Conservation (phyloP, 2,888 invertebrate genomes). For the Ectemnius continuus region DNA sequence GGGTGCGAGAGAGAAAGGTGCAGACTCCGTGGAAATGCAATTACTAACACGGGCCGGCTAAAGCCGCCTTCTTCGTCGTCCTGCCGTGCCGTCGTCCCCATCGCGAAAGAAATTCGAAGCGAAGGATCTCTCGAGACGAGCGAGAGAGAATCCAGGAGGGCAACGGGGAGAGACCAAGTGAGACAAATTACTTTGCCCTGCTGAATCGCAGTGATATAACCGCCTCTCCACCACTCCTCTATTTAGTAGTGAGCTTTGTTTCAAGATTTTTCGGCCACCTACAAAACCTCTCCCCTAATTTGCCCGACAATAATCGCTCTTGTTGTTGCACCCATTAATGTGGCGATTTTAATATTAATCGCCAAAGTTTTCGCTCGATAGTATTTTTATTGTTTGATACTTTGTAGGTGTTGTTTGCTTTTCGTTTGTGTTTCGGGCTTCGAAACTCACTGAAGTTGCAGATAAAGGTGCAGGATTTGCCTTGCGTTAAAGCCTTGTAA, state of each 20-base stretch:
- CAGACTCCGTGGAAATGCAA: constrained; percentile 60
- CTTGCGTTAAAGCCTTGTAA: not conserved
- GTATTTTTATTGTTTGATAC: not conserved
- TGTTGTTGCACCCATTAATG: not conserved
- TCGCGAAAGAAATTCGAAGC: constrained; percentile 50
- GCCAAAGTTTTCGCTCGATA: not conserved
- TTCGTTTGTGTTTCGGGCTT: too few relatives aligned
- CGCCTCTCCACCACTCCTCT: constrained; percentile 9
- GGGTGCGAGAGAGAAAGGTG: not conserved
- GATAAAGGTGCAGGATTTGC: too few relatives aligned
- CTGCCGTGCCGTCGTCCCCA: constrained; percentile 20
- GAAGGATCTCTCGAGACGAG: constrained; percentile 43
- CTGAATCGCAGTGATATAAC: constrained; percentile 48
- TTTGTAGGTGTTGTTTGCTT: too few relatives aligned
- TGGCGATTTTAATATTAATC: not conserved
- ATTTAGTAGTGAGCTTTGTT: too few relatives aligned
- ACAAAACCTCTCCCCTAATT: constrained; percentile 14
- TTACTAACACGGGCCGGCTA: constrained; percentile 39
- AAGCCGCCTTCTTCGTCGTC: constrained; percentile 17
- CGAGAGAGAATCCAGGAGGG: constrained; percentile 10
- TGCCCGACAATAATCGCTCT: too few relatives aligned
- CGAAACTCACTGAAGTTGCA: too few relatives aligned
- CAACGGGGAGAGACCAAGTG: not conserved
- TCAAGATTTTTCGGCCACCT: too few relatives aligned
- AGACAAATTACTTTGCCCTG: constrained; percentile 47